Evolutionary conservation across 1,140 invertebrate species (phyloP).

Genomic region (Dryas iulia): DNA sequence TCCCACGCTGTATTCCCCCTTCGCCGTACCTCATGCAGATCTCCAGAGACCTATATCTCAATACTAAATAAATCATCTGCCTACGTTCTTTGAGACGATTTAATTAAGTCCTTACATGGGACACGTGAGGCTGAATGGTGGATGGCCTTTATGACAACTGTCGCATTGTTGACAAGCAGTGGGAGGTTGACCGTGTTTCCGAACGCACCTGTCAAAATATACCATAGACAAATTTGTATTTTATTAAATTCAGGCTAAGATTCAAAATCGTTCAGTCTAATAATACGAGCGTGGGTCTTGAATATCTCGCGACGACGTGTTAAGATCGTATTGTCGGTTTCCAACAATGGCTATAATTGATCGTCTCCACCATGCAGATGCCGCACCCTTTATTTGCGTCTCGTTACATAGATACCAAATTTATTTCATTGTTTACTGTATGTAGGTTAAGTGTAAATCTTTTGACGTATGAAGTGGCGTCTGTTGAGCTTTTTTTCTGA

Average conservation of each 20-base stretch:
- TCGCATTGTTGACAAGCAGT: slow-evolving; percentile 69
- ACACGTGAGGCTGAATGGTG: slow-evolving; percentile 65
- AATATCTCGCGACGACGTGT: slow-evolving; percentile 64
- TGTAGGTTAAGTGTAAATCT: slow-evolving; percentile 56
- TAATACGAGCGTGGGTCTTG: slow-evolving; percentile 38
- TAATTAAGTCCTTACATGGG: slow-evolving; percentile 72
- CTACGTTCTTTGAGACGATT: slow-evolving; percentile 59
- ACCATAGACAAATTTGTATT: slow-evolving; percentile 34
- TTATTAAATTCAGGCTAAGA: slow-evolving; percentile 39
- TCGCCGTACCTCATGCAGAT: slow-evolving; percentile 6
- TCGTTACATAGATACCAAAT: slow-evolving; percentile 51
- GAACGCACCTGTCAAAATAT: slow-evolving; percentile 67
- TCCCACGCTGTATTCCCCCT: slow-evolving; percentile 17
- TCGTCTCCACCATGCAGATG: slow-evolving; percentile 64
- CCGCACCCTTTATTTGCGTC: slow-evolving; percentile 62
- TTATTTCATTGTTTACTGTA: slow-evolving; percentile 61
- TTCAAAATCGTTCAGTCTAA: slow-evolving; percentile 23
- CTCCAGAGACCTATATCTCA: slow-evolving; percentile 43
- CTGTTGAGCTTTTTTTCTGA: slow-evolving; percentile 35
- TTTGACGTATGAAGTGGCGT: slow-evolving; percentile 52
- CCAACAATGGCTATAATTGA: slow-evolving; percentile 73
- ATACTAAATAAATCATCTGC: slow-evolving; percentile 61
- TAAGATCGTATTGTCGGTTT: slow-evolving; percentile 58
- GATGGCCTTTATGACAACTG: slow-evolving; percentile 51
- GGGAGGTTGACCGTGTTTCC: slow-evolving; percentile 63